These are phyloP conservation scores for Drosophila neonasuta DNA, from an alignment of 2,888 invertebrate genomes.

Conservation along the genomic window DNA sequence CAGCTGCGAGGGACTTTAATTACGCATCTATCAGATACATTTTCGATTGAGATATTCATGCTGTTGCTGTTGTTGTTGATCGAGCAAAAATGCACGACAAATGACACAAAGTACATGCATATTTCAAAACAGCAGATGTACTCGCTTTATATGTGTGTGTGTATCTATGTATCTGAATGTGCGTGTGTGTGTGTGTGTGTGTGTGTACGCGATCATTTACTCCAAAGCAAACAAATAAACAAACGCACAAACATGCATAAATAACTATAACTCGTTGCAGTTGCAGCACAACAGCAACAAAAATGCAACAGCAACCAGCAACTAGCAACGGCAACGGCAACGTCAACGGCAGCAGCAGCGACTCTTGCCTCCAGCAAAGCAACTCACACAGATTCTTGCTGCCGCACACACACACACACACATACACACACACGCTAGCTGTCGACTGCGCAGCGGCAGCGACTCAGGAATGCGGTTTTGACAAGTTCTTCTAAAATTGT, in stretches of 20 bases:
- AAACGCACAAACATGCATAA: conserved; percentile 76
- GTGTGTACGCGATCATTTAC: conserved; percentile 76
- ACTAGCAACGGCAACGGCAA: conserved; percentile 13
- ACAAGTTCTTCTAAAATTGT: conserved; percentile 82
- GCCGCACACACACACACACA: conserved; percentile 29
- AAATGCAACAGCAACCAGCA: conserved; percentile 48
- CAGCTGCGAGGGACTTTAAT: conserved; percentile 5
- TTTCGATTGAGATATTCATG: conserved; percentile 53
- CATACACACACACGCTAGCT: conserved; percentile 19
- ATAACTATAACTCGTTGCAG: conserved; percentile 78
- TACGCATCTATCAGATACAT: conserved; percentile 24
- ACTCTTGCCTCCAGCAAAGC: conserved; percentile 73
- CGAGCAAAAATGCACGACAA: conserved; percentile 54
- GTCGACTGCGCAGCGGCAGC: conserved; percentile 63
- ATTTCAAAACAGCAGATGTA: conserved; percentile 52
- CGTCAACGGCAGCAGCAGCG: conserved; percentile 22
- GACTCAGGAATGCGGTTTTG: conserved; percentile 80
- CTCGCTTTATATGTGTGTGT: conserved; percentile 16
- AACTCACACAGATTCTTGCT: conserved; percentile 45
- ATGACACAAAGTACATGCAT: conserved; percentile 50
- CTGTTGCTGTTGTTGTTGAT: conserved; percentile 35
- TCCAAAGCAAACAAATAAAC: conserved; percentile 77
- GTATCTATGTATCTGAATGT: conserved; percentile 8
- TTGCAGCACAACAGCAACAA: conserved; percentile 63
- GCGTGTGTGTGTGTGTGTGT: conserved; percentile 20